phyloP scores from a whole-genome alignment of 1,140 invertebrate species.

The Rhagoletis pomonella region DNA sequence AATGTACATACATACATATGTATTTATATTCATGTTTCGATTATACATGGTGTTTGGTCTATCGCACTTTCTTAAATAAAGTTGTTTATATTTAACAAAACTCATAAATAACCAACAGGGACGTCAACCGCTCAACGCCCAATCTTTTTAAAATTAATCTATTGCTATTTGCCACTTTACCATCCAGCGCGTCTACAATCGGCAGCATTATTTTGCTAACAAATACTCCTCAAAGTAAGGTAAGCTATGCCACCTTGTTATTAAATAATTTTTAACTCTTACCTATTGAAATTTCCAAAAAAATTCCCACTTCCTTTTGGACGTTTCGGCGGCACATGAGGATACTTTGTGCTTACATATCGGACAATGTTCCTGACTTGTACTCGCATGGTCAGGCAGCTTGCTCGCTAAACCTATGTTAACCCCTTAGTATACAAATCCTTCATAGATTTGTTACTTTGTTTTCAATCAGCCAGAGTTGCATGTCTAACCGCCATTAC shows the following conservation, averaged over 20 bases:
- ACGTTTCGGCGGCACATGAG: no score
- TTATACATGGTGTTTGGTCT: neutral
- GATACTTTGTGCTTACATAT: neutral
- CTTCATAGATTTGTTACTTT: neutral
- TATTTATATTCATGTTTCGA: no score
- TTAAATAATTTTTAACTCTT: neutral
- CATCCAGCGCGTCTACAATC: neutral
- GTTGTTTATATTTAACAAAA: neutral
- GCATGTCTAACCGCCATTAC: slow-evolving; percentile 22
- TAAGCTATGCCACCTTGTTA: neutral
- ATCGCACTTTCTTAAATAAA: neutral
- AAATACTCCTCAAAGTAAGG: neutral
- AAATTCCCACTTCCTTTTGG: neutral
- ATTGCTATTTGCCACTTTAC: neutral
- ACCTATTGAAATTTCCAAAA: neutral
- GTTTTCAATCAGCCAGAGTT: neutral
- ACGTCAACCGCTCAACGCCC: slow-evolving; percentile 22
- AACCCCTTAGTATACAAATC: neutral
- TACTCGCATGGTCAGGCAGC: slow-evolving; percentile 34
- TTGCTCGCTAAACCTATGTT: neutral
- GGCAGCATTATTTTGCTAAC: neutral
- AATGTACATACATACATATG: no score
- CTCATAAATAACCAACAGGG: neutral
- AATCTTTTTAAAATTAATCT: neutral
- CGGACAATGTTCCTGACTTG: neutral